Percentiles rank a stretch among this genome's conserved stretches.
Evolutionary conservation across 1,140 invertebrate species (phyloP).

Genomic region (Alviniconcha marisindica): DNA sequence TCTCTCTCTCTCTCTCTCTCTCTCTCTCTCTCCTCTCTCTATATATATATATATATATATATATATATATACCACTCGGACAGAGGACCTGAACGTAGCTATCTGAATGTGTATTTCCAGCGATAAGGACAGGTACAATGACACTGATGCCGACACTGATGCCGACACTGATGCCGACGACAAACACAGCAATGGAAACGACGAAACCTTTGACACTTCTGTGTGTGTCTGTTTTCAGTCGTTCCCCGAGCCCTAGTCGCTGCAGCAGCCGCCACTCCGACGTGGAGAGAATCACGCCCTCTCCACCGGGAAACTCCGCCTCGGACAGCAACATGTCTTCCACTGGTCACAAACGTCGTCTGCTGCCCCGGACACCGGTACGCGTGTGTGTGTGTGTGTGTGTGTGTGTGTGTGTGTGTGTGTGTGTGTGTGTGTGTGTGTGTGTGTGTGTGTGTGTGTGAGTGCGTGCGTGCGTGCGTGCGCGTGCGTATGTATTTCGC

Average conservation of each 20-base stretch:
- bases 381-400: slow-evolving; percentile 4
- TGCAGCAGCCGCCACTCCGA: slow-evolving; percentile 18
- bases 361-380: slow-evolving; percentile 22
- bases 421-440: not conserved
- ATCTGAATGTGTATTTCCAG: too few relatives aligned
- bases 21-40: too few relatives aligned
- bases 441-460: slow-evolving; percentile 4
- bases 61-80: too few relatives aligned
- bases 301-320: slow-evolving; percentile 4
- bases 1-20: too few relatives aligned
- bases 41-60: too few relatives aligned
- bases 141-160: too few relatives aligned
- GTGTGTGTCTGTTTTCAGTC: too few relatives aligned
- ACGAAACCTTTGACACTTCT: too few relatives aligned
- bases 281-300: not conserved
- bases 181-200: too few relatives aligned
- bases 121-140: too few relatives aligned
- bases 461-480: not conserved
- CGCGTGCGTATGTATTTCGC: not conserved
- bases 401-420: not conserved
- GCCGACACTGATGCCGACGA: too few relatives aligned
- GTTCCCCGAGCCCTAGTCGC: not conserved
- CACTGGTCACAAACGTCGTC: slow-evolving; percentile 2
- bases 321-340: not conserved
- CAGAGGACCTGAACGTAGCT: too few relatives aligned